Evolutionary conservation across 2,113 vertebrate species (phyloP), one percentile per base, ranked within the genome.

Genomic region (Platichthys stellatus): DNA sequence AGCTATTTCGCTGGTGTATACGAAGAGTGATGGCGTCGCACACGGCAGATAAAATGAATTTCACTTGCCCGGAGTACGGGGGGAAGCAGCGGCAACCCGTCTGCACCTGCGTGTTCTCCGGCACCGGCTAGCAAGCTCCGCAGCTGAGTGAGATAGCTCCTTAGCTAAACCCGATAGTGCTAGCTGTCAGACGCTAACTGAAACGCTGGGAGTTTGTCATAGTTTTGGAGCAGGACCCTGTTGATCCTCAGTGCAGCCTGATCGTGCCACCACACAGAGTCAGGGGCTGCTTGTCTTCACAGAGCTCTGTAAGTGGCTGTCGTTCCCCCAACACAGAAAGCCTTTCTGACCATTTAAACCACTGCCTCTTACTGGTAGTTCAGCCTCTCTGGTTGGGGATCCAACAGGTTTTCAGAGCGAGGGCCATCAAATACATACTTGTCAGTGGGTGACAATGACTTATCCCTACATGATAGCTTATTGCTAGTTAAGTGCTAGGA

Each of bases 1-100:
- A 70, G 51, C 49, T 86, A 91, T 91, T 93, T 93, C 93, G 88
- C 88, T 73, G 85, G 81, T 90, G 80, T 83, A 63, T 43, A 84
- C 85, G 84, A 82, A 90, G 90, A 90, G 90, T 93, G 92, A 95
- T 95, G 94, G 94, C 94, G 94, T 91, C 94, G 93, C 85, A 86
- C 80, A 83, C 86, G 82, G 85, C 76, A 76, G 88, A 90, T 77
- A 79, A 73, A 74, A 85, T 80, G 64, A 60, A 80, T 85, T 82
- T 86, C 81, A 80, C 47, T 56, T 0, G 68, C 80, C 79, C 18
- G 47, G 35, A 69, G 60, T 53, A 15, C 2, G 14, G 43, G 43
- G 13, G 45, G 45, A 85, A 86, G 67, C 38, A 20, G 1, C 1
- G 28, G 13, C 12, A 3, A 5, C n/a, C 26, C 31, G 38, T 7